Evolutionary conservation across 1,140 invertebrate genomes (phyloP), one percentile per base, ranked within the genome.

Genomic region (Rhagoletis pomonella): DNA sequence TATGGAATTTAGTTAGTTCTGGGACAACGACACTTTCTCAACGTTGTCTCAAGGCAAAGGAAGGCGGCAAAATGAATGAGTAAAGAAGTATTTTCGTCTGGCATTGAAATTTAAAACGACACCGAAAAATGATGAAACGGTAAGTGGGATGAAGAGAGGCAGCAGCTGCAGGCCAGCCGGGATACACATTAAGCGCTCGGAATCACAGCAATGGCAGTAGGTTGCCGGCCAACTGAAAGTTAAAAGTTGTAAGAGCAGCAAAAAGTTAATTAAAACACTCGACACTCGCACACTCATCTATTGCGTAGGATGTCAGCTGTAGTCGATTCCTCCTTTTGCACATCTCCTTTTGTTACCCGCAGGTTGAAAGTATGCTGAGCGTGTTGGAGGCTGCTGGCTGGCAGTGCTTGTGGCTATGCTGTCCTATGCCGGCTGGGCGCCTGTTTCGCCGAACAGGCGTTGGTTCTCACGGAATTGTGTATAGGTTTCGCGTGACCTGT

Each of bases 201-300:
- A 81, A 14, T 29, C 17, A 9, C 73, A 81, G 73, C 44, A 81
- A 81, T 55, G 47, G 47, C 73, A 81, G 73, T 81, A 81, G 73
- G 73, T 81, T n/a, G 47, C 17, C 73, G 1, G 47, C n/a, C 73
- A 19, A 19, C 9, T 55, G 19, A 81, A 81, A 81, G 73, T 81
- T 81, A 81, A 81, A 81, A 81, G 73, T 81, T 81, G 73, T 12
- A 55, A 81, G 47, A 19, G 73, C n/a, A 29, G 73, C 73, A 81
- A 81, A 81, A 81, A 81, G 50, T 81, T 81, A 81, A 81, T 81
- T 81, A 81, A 81, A 81, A 81, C 73, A 29, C 67, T 81, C 47
- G 55, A 81, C 73, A 81, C 50, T 9, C 73, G 19, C 47, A 55
- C 7, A 10, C 17, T n/a, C 7, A 29, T 1, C 5, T 12, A 81